Evolutionary conservation across 2,797 vertebrate genomes (phyloP).

Genomic region (Notoglanidium macrostoma): DNA sequence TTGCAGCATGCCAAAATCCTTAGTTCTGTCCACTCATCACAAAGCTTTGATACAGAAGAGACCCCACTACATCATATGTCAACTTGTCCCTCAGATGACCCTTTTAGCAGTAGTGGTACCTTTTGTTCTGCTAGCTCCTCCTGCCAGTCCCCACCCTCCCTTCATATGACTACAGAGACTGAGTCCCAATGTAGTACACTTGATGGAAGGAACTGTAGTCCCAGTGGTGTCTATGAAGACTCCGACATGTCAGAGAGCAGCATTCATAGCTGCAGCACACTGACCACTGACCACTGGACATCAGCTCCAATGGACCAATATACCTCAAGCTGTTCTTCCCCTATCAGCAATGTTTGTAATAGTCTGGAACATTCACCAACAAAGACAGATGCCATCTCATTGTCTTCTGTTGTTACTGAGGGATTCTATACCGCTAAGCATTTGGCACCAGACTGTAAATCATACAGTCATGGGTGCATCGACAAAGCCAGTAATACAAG

Average conservation of each 20-base stretch:
- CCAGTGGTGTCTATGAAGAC: conserved; percentile 66
- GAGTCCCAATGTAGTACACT: conserved; percentile 69
- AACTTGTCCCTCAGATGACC: conserved; percentile 60
- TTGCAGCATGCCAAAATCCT: conserved; percentile 76
- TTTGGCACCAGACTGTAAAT: conserved; percentile 63
- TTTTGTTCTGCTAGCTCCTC: conserved; percentile 59
- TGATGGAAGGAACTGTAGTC: conserved; percentile 63
- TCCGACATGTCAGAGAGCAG: conserved; percentile 68
- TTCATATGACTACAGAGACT: conserved; percentile 67
- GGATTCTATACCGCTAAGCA: conserved; percentile 67
- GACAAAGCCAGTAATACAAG: conserved; percentile 68
- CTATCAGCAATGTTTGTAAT: conserved; percentile 70
- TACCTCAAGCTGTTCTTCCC: conserved; percentile 68
- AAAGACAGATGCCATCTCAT: conserved; percentile 71
- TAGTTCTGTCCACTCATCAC: conserved; percentile 70
- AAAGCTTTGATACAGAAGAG: conserved; percentile 65
- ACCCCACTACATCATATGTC: conserved; percentile 55
- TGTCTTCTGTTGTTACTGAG: conserved; percentile 74
- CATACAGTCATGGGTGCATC: conserved; percentile 62
- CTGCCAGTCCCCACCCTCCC: conserved; percentile 68
- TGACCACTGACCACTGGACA: conserved; percentile 71
- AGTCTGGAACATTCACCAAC: conserved; percentile 72
- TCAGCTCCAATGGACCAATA: conserved; percentile 62
- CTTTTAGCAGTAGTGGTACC: conserved; percentile 64
- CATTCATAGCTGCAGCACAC: conserved; percentile 60